Evolutionary conservation across 2,888 invertebrate genomes (phyloP), one percentile per base, ranked within the genome.

Genomic region (Argyresthia goedartella): DNA sequence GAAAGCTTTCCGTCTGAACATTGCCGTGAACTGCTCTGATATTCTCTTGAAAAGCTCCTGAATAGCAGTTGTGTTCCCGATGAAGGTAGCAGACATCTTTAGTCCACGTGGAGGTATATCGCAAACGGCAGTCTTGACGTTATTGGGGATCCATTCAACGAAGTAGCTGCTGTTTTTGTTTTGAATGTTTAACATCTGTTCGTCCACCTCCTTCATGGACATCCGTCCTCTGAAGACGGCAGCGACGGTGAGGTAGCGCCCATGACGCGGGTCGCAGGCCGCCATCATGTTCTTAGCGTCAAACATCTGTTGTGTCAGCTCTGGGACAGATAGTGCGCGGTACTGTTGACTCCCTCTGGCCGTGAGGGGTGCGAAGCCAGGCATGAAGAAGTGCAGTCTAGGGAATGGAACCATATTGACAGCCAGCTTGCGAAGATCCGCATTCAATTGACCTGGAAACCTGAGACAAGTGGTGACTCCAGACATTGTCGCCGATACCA

Each of bases 1-100:
- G 91, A 97, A 97, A 68, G 97, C 97, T 87, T 96, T 97, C 67
- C 97, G 91, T 66, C 96, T 90, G 89, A 97, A 97, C 97, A 98
- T 96, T 64, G 95, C 94, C 52, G 93, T 92, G 70, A 95, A 95
- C 76, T 95, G 95, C 69, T 94, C 94, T 15, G 92, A 91, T 62
- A 95, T 91, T 73, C 95, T 90, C 77, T 95, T 95, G 85, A 96
- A 96, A 61, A 96, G 82, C 66, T 93, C 93, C 73, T 95, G 95
- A 60, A 95, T 94, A 59, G 95, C 94, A 14, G 95, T 95, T 9
- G 93, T 92, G 76, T 95, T 95, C 50, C 94, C 95, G 67, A 96
- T 93, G 74, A 95, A 95, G 1, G 95, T 96, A 35, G 94, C 92
- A 11, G 95, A 91, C 94, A 95, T 95, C 72, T 94, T 95, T 55